These are phyloP conservation scores for Chrysogorgia sp. DNA, from an alignment of 92 coral and sea anemone genomes.

Conservation along the genomic window DNA sequence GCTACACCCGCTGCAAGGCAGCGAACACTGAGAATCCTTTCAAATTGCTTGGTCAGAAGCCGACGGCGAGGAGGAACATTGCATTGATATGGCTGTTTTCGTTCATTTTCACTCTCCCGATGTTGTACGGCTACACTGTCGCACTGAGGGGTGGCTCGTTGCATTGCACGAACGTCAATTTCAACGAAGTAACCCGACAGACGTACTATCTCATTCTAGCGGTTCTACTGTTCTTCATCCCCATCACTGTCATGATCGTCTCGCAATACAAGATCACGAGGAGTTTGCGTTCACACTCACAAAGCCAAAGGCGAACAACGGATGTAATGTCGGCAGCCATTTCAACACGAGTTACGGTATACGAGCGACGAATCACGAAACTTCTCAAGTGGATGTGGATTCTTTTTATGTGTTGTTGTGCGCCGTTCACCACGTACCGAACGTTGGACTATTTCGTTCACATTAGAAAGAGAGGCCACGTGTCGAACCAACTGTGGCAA, in stretches of 20 bases:
- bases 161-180: constrained; percentile 72
- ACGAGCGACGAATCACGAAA: constrained; percentile 14
- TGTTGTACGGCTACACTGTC: constrained; percentile 76
- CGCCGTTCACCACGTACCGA: constrained; percentile 17
- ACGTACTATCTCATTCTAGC: constrained; percentile 85
- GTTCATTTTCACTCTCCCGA: constrained; percentile 64
- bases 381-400: constrained; percentile 11
- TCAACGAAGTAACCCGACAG: constrained; percentile 78
- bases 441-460: constrained; percentile 12
- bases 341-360: not conserved
- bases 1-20: constrained; percentile 61
- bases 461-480: not conserved
- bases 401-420: constrained; percentile 16
- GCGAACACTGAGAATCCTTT: constrained; percentile 66
- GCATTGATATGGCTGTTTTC: constrained; percentile 71
- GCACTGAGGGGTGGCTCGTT: constrained; percentile 40
- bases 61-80: constrained; percentile 45
- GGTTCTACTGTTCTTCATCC: constrained; percentile 64
- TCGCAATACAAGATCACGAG: constrained; percentile 71
- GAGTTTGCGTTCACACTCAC: constrained; percentile 28
- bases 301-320: not conserved
- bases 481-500: constrained; percentile 24
- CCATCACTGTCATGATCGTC: constrained; percentile 67
- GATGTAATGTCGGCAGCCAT: not conserved
- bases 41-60: constrained; percentile 63